Conservation (phyloP, 2,113 vertebrate genomes). For the Ptyas mucosa region DNA sequence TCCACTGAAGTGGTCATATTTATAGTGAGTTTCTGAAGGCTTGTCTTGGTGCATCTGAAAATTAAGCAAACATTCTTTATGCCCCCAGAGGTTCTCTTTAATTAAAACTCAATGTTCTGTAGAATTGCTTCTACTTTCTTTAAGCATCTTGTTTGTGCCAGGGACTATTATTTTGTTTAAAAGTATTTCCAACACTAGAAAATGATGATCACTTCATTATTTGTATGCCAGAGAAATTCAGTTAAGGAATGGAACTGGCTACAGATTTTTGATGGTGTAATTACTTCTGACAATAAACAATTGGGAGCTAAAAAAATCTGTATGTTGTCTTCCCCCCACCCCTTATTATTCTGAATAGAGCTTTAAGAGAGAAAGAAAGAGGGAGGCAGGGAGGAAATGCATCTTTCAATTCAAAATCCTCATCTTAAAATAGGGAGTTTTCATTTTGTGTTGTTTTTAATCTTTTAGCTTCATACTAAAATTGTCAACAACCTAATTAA, state of each 20-base stretch:
- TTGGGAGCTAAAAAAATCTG: not conserved
- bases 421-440: not conserved
- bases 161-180: constrained; percentile 1
- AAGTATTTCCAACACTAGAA: not conserved
- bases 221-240: constrained; percentile 9
- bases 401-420: not conserved
- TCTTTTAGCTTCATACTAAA: not conserved
- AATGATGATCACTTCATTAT: not conserved
- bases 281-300: constrained; percentile 23
- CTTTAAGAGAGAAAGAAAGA: not conserved
- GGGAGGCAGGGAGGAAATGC: not conserved
- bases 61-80: constrained; percentile 18
- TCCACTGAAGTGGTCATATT: not conserved
- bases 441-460: not conserved
- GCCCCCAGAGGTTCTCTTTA: not conserved
- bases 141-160: not conserved
- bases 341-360: not conserved
- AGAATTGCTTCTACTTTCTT: not conserved
- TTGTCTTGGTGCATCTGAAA: not conserved
- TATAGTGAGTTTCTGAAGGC: not conserved
- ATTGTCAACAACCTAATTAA: not conserved
- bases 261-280: constrained; percentile 14
- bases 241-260: not conserved
- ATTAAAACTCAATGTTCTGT: constrained; percentile 24
- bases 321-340: not conserved